phyloP scores from a whole-genome alignment of 2,888 invertebrate species.

The Rugalucina vietnamica region DNA sequence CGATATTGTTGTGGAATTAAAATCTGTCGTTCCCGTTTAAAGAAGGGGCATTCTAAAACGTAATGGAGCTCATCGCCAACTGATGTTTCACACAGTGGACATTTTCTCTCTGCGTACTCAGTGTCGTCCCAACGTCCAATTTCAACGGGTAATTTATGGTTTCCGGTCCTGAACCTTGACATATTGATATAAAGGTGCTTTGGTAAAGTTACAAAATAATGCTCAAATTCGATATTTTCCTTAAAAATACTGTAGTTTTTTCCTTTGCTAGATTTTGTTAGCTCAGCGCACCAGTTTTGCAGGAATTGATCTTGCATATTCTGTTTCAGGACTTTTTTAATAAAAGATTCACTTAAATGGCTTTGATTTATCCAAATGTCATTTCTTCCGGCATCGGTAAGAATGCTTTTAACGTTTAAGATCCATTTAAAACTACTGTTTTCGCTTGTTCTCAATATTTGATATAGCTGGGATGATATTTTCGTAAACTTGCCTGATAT shows the following conservation, averaged over 20 bases:
- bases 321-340: neutral
- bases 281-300: neutral
- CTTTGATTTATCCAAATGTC: neutral
- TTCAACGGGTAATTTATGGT: slow-evolving; percentile 5
- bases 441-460: neutral
- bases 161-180: slow-evolving; percentile 8
- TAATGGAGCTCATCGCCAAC: neutral
- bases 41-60: neutral
- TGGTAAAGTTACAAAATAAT: neutral
- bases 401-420: neutral
- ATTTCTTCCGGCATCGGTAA: neutral
- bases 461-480: neutral
- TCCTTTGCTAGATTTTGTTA: neutral
- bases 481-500: neutral
- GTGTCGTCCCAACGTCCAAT: neutral
- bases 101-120: neutral
- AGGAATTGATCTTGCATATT: neutral
- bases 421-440: neutral
- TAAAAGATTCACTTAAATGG: neutral
- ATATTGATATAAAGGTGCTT: neutral
- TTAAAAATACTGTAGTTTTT: neutral
- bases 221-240: neutral
- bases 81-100: neutral
- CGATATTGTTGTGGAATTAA: neutral
- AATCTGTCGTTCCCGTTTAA: neutral